Evolutionary conservation across 2,888 invertebrate species (phyloP), one percentile per base, ranked within the genome.

Genomic region (Tineola bisselliella): DNA sequence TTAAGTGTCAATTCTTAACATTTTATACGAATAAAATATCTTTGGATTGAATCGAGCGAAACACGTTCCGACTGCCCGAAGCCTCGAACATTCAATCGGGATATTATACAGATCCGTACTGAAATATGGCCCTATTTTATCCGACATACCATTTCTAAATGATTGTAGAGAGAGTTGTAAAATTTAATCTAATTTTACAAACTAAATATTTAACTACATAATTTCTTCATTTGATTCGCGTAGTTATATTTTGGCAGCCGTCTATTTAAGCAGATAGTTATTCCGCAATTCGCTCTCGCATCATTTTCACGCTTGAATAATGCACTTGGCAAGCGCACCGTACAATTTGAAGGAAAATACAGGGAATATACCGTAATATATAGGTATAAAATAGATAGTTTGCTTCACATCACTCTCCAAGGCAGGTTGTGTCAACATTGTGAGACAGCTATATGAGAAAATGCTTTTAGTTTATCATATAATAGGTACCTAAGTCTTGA

Each of bases 91-190:
- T 65, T 62, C 67, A 70, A 76, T 76, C 67, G 72, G 69, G 71
- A 71, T 75, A 77, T 77, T 77, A 79, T 77, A 74, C 25, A 25
- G n/a, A 38, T 6, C 38, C n/a, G 38, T 38, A 38, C 38, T 38
- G 38, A 38, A 38, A 38, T 38, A 38, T 38, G 38, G n/a, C 38
- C 38, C 11, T 38, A 38, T 38, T 38, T 38, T 10, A 38, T 38
- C 10, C 38, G n/a, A 38, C 38, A 10, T 38, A 38, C 38, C 38
- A 38, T n/a, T 38, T 38, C 38, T 38, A 38, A 12, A 38, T 12
- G 38, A 3, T 38, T 38, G 10, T 38, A 38, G 38, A 10, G 38
- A 6, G 10, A 10, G 38, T 10, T 6, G 38, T 38, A 38, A 38
- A 38, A 38, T n/a, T 38, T n/a, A 2, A 38, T 38, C 1, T 12